Evolutionary conservation across 2,113 vertebrate species (phyloP).

Genomic region (Vimba vimba): DNA sequence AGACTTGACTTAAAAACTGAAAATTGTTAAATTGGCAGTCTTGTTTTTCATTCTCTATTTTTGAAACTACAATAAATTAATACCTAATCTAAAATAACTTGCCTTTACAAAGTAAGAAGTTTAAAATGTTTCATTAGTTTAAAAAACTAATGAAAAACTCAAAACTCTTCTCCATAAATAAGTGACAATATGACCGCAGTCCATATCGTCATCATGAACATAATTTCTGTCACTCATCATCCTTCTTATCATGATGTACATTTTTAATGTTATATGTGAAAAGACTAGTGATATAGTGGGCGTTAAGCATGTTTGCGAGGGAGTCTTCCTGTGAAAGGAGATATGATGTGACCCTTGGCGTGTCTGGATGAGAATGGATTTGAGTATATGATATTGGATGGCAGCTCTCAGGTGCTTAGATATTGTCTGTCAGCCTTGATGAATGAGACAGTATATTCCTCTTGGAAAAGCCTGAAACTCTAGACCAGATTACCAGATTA

Average conservation of each 20-base stretch:
- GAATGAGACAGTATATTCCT: conserved; percentile 39
- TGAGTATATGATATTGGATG: conserved; percentile 13
- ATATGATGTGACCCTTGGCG: neutral
- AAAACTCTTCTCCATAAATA: neutral
- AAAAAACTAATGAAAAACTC: too few relatives aligned
- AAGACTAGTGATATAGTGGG: neutral
- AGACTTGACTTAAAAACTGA: neutral
- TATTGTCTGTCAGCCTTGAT: conserved; percentile 48
- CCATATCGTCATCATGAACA: neutral
- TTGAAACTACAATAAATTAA: neutral
- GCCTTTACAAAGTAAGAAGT: neutral
- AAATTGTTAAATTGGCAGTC: neutral
- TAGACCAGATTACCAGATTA: conserved; percentile 21
- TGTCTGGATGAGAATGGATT: conserved; percentile 37
- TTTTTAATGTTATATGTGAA: conserved; percentile 16
- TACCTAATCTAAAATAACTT: neutral
- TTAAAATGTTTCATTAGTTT: too few relatives aligned
- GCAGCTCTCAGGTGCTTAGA: conserved; percentile 38
- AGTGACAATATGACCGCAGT: neutral
- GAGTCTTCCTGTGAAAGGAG: neutral
- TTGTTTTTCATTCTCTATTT: neutral
- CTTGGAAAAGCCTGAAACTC: conserved; percentile 36
- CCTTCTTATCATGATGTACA: neutral
- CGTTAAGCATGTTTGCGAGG: neutral
- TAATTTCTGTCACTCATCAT: neutral